Evolutionary conservation across 2,888 invertebrate species (phyloP).

Genomic region (Folsomia manolachei): DNA sequence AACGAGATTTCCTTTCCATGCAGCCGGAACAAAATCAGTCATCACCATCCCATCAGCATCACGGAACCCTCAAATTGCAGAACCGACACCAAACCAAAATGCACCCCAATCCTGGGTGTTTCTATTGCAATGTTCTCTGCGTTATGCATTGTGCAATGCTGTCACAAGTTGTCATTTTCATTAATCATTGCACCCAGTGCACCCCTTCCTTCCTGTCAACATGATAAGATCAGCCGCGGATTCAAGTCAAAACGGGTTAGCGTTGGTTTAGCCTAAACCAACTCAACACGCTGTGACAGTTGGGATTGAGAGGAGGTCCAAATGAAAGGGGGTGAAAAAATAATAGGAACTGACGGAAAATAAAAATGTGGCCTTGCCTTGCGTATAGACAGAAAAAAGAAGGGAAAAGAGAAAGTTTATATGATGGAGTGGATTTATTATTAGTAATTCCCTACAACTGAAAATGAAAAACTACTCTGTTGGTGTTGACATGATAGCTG

Average conservation of each 20-base stretch:
- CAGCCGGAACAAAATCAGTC: neutral
- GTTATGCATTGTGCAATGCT: neutral
- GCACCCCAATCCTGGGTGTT: neutral
- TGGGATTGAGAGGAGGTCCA: neutral
- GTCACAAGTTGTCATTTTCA: conserved; percentile 7
- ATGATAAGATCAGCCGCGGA: conserved; percentile 5
- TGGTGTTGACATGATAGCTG: too few relatives aligned
- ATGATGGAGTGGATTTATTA: neutral
- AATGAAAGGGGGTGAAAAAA: too few relatives aligned
- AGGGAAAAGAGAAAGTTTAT: neutral
- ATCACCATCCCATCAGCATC: neutral
- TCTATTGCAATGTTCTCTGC: neutral
- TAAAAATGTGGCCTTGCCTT: too few relatives aligned
- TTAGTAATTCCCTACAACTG: too few relatives aligned
- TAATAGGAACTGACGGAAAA: too few relatives aligned
- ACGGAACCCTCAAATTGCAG: conserved; percentile 2
- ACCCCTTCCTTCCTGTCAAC: conserved; percentile 6
- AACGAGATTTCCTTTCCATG: neutral
- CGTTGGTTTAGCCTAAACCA: conserved; percentile 1
- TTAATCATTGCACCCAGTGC: conserved; percentile 4
- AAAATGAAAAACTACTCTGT: too few relatives aligned
- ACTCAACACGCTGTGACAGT: neutral
- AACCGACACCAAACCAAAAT: neutral
- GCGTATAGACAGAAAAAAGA: too few relatives aligned
- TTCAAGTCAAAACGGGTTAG: neutral